Conservation (phyloP, 1,140 invertebrate genomes). For the Drosophila ercepeae region DNA sequence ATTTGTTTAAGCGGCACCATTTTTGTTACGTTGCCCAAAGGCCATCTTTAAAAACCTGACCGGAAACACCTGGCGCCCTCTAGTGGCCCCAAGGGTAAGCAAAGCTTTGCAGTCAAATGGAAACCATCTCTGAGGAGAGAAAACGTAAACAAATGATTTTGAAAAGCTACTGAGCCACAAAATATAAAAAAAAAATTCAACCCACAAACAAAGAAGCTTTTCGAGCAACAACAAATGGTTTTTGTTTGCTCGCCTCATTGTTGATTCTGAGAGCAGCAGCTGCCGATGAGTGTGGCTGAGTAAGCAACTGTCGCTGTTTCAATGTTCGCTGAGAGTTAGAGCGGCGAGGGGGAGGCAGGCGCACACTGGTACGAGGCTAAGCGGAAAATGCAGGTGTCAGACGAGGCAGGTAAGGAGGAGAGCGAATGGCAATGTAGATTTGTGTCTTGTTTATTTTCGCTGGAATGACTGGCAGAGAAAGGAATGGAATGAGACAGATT, state of each 20-base stretch:
- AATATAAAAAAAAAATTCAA: slow-evolving; percentile 5
- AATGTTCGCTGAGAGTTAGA: slow-evolving; percentile 70
- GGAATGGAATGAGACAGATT: background rate
- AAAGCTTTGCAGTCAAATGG: slow-evolving; percentile 17
- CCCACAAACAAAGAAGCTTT: slow-evolving; percentile 22
- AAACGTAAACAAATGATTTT: slow-evolving; percentile 37
- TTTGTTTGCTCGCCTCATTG: slow-evolving; percentile 59
- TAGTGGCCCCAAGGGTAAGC: background rate
- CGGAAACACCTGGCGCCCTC: slow-evolving; percentile 14
- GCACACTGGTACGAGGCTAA: slow-evolving; percentile 15
- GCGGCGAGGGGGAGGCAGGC: slow-evolving; percentile 2
- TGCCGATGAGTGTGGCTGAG: slow-evolving; percentile 8
- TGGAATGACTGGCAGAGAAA: background rate
- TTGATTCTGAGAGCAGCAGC: slow-evolving; percentile 65
- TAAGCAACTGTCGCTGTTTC: slow-evolving; percentile 49
- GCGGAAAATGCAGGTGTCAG: background rate
- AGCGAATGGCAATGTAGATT: background rate
- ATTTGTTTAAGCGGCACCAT: too few relatives aligned
- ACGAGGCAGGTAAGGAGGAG: slow-evolving; percentile 11
- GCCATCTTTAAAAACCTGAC: slow-evolving; percentile 2
- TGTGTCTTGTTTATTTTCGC: background rate
- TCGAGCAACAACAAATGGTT: slow-evolving; percentile 41
- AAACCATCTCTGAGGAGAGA: slow-evolving; percentile 6
- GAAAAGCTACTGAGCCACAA: slow-evolving; percentile 18
- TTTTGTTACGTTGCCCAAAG: background rate